Evolutionary conservation across 2,888 invertebrate species (phyloP), one percentile per base, ranked within the genome.

Genomic region (Epiperipatus broadwayi): DNA sequence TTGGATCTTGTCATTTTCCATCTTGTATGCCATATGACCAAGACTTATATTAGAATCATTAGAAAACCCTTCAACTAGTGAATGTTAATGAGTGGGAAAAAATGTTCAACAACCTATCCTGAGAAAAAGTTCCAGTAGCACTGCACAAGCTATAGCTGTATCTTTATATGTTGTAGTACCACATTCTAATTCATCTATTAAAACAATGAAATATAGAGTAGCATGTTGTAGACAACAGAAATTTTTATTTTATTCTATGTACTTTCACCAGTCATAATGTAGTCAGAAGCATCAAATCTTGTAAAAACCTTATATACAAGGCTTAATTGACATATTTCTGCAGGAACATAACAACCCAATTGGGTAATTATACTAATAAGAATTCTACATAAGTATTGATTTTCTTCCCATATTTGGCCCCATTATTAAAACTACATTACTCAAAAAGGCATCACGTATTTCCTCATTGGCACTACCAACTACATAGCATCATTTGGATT

Each of bases 381-480:
- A 0, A 85, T 95, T 91, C 34, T 95, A 65, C 93, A 99, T 95
- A 30, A 95, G 67, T 0, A 97, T 97, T 18, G 91, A 93, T 64
- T 97, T 97, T 46, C 97, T 97, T 35, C 95, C 95, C 95, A 97
- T 97, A 60, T 97, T 97, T 1, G 95, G 93, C 0, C 95, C 95
- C 0, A 84, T 84, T 3, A 85, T 64, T 41, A 72, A 53, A 33
- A 84, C 65, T n/a, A n/a, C n/a, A n/a, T n/a, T n/a, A n/a, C n/a
- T n/a, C n/a, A n/a, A 14, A 61, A 41, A 4, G 44, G 37, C 2
- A 48, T 46, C 5, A 14, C 16, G n/a, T n/a, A n/a, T n/a, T n/a
- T n/a, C n/a, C n/a, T n/a, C n/a, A n/a, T n/a, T n/a, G n/a, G n/a
- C n/a, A n/a, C n/a, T n/a, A n/a, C n/a, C n/a, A n/a, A n/a, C n/a